Base-by-base conservation (phyloP, 2,797 vertebrate genomes). In the Odontamblyopus rebecca region DNA sequence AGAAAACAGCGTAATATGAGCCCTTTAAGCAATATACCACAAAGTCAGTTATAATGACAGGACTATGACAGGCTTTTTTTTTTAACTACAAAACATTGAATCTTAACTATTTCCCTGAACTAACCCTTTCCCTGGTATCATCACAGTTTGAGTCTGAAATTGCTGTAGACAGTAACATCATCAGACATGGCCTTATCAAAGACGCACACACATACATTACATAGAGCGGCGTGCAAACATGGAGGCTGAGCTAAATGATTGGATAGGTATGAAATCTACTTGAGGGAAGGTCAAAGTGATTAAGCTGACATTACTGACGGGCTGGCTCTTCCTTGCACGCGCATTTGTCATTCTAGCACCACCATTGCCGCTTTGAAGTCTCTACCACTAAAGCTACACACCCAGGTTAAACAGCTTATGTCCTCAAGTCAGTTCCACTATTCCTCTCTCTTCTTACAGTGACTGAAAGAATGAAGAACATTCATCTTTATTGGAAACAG, bases 221-320 rank as follows among this genome's bases (percentile, higher is more conserved):
- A 7, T 81, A 76, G 74, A 80, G 86, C 76, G 82, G 81, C 64
- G 77, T 83, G 84, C 71, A 88, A 88, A 85, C 81, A 76, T 53
- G 82, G 86, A 76, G 82, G 86, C 81, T 61, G 63, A 74, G 88
- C 86, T 82, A 90, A 87, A 88, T 83, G 85, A 91, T 85, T 86
- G 89, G 92, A 90, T 89, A 92, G 92, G 93, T 93, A 91, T 92
- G 93, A 93, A 93, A 93, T 93, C 84, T 88, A 89, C 78, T 88
- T 91, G 91, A 92, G 91, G 90, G 92, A 93, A 92, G 93, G 93
- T 93, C 93, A 94, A 89, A 92, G 92, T 90, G 92, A 94, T 94
- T 94, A 94, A 93, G 91, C 89, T 86, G 91, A 92, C 90, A 88
- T 92, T 93, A 93, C 91, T 92, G 93, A 94, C 91, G 92, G 88